Conservation (phyloP, 1,140 invertebrate genomes). For the Drosophila paulistorum region DNA sequence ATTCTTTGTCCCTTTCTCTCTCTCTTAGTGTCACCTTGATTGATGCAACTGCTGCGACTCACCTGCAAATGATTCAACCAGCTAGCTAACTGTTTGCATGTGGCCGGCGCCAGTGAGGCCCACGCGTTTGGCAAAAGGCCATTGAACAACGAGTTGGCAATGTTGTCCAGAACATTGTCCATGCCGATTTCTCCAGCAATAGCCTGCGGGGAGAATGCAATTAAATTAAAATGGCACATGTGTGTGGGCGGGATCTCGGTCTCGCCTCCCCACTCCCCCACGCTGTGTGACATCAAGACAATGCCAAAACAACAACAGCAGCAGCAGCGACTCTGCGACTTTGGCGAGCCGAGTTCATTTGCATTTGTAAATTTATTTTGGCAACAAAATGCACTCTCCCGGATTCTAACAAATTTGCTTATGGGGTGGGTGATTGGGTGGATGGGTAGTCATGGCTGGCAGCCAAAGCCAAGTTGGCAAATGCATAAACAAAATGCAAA, state of each 20-base stretch:
- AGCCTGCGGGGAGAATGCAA: slow-evolving; percentile 84
- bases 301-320: slow-evolving; percentile 48
- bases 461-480: slow-evolving; percentile 77
- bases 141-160: slow-evolving; percentile 91
- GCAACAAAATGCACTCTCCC: slow-evolving; percentile 60
- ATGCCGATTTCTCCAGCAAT: slow-evolving; percentile 95
- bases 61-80: slow-evolving; percentile 94
- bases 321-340: slow-evolving; percentile 17
- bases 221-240: slow-evolving; percentile 76
- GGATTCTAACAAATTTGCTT: slow-evolving; percentile 53
- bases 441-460: slow-evolving; percentile 56
- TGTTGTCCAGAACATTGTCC: slow-evolving; percentile 92
- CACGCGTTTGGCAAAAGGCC: slow-evolving; percentile 92
- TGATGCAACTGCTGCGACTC: slow-evolving; percentile 47
- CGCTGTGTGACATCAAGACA: slow-evolving; percentile 54
- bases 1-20: neutral
- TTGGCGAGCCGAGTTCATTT: slow-evolving; percentile 59
- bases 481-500: slow-evolving; percentile 75
- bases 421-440: neutral
- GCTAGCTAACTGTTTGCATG: slow-evolving; percentile 91
- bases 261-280: neutral
- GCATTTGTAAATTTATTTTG: slow-evolving; percentile 78
- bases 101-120: slow-evolving; percentile 91
- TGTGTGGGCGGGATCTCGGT: slow-evolving; percentile 50
- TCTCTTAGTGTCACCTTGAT: slow-evolving; percentile 48